A percentile compares a stretch with the other conserved stretches of the same genome.
These are phyloP conservation scores for Flexamia atlantica DNA, from an alignment of 2,888 invertebrate genomes.

Conservation along the genomic window DNA sequence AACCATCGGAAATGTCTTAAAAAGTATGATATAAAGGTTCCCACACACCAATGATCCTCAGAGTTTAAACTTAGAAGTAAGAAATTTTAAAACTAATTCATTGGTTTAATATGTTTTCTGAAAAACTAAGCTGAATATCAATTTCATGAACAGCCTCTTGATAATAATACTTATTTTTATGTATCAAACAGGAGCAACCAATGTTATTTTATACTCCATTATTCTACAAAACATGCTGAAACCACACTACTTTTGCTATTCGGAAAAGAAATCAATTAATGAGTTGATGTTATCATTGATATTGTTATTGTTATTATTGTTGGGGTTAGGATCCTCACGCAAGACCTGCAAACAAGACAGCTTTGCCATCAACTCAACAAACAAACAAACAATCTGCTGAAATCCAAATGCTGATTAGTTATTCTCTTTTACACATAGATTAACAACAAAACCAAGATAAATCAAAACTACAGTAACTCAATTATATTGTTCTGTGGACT, in stretches of 20 bases:
- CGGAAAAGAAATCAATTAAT: conserved; percentile 57
- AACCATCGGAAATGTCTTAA: too few species aligned
- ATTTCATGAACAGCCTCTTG: conserved; percentile 5
- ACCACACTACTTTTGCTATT: conserved; percentile 27
- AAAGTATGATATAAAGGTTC: too few species aligned
- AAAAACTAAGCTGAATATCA: too few species aligned
- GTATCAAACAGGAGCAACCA: neutral
- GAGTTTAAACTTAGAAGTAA: too few species aligned
- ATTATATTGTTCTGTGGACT: too few species aligned
- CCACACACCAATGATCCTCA: too few species aligned
- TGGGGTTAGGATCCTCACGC: conserved; percentile 67
- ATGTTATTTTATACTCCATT: neutral
- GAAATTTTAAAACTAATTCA: too few species aligned
- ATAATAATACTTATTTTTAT: neutral
- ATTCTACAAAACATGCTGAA: conserved; percentile 29
- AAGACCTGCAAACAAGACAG: conserved; percentile 68
- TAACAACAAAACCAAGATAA: conserved; percentile 5
- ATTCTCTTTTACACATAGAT: neutral
- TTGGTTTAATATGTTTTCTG: too few species aligned
- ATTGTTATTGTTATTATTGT: conserved; percentile 63
- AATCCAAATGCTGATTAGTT: neutral
- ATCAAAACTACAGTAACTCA: neutral
- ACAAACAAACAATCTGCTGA: neutral
- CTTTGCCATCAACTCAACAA: conserved; percentile 42
- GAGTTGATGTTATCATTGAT: conserved; percentile 55